phyloP scores from a whole-genome alignment of 1,140 invertebrate genomes.

The Vanessa tameamea region DNA sequence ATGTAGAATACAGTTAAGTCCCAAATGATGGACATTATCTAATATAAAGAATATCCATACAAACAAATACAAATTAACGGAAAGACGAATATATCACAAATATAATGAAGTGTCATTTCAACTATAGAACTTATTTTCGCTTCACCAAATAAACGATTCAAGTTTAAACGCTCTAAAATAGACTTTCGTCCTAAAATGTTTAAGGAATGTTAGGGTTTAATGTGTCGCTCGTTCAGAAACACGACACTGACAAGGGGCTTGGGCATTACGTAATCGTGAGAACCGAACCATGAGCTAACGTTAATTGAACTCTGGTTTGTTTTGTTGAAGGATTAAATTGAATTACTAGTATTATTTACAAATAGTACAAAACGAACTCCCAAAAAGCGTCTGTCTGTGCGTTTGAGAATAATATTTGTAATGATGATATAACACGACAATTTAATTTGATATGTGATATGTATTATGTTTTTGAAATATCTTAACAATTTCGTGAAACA shows the following conservation, averaged over 20 bases:
- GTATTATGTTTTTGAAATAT: too few relatives aligned
- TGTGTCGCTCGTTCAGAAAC: neutral
- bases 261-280: neutral
- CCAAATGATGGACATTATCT: neutral
- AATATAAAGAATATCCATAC: too few relatives aligned
- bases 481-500: too few relatives aligned
- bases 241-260: slow-evolving; percentile 2
- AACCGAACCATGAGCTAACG: slow-evolving; percentile 1
- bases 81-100: too few relatives aligned
- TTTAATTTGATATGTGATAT: too few relatives aligned
- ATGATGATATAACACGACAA: too few relatives aligned
- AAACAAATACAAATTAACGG: too few relatives aligned
- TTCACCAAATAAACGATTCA: too few relatives aligned
- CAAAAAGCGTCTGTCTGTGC: too few relatives aligned
- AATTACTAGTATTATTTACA: neutral
- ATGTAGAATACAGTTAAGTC: neutral
- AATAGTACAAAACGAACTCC: neutral
- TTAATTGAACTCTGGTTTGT: slow-evolving; percentile 1
- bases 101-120: too few relatives aligned
- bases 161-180: neutral
- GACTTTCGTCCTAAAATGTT: neutral
- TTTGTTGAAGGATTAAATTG: neutral
- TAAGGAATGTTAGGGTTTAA: neutral
- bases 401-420: too few relatives aligned
- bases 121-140: too few relatives aligned